Evolutionary conservation across 2,888 invertebrate species (phyloP).

Genomic region (Cerceris ruficornis): DNA sequence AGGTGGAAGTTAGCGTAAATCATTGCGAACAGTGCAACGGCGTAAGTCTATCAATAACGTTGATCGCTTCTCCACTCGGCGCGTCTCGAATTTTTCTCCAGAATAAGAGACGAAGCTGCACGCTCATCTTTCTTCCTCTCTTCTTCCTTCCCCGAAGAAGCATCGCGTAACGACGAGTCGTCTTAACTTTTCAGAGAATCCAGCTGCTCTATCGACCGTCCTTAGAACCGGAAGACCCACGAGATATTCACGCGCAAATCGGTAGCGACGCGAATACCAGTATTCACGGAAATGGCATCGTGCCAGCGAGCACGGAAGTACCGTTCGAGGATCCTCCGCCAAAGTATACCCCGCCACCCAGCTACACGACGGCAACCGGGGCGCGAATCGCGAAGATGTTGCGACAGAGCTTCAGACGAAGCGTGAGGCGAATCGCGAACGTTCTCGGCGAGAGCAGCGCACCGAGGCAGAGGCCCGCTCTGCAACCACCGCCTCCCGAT

Average conservation of each 20-base stretch:
- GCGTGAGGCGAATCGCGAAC: conserved; percentile 87
- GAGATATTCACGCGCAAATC: conserved; percentile 71
- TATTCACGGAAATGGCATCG: conserved; percentile 75
- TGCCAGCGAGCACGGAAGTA: conserved; percentile 75
- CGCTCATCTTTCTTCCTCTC: background rate
- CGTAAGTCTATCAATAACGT: conserved; percentile 71
- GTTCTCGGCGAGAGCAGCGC: conserved; percentile 83
- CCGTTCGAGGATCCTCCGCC: conserved; percentile 91
- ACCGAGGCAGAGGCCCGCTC: conserved; percentile 71
- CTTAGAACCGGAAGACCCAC: conserved; percentile 83
- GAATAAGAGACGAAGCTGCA: background rate
- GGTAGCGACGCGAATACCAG: conserved; percentile 67
- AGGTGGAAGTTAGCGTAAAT: conserved; percentile 78
- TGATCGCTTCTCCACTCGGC: background rate
- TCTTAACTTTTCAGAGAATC: conserved; percentile 86
- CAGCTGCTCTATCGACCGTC: conserved; percentile 92
- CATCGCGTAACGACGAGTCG: no score
- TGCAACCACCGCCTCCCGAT: conserved; percentile 85
- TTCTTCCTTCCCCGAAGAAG: background rate
- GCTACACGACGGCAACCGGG: conserved; percentile 95
- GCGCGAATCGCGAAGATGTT: conserved; percentile 89
- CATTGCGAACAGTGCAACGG: conserved; percentile 80
- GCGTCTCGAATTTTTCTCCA: background rate
- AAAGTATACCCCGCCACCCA: conserved; percentile 96
- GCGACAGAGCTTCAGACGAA: conserved; percentile 90